phyloP scores from a whole-genome alignment of 2,113 vertebrate genomes.

The Anguilla rostrata region DNA sequence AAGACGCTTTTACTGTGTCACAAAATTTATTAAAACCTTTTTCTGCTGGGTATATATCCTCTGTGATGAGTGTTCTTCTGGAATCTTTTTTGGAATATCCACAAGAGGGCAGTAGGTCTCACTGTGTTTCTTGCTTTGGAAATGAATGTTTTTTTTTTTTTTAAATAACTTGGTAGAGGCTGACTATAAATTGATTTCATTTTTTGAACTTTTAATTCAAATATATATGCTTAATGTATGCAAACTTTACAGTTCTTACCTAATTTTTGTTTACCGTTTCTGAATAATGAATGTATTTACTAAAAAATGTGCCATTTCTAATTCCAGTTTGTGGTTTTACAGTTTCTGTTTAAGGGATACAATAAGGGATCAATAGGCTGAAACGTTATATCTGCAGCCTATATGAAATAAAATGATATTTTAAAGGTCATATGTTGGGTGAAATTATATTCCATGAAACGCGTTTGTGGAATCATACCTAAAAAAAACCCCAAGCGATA shows the following conservation, averaged over 20 bases:
- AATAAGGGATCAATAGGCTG: background rate
- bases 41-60: background rate
- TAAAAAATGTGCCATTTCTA: background rate
- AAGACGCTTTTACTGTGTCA: too few species aligned
- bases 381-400: background rate
- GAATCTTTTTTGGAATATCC: background rate
- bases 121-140: background rate
- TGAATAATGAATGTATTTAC: background rate
- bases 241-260: background rate
- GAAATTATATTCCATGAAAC: too few species aligned
- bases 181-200: background rate
- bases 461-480: background rate
- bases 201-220: too few species aligned
- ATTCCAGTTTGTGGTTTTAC: background rate
- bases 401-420: background rate
- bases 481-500: background rate
- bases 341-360: background rate
- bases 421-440: background rate
- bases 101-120: slow-evolving; percentile 22
- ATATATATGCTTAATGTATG: background rate
- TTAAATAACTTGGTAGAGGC: background rate
- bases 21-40: too few species aligned
- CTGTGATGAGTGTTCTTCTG: background rate
- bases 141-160: background rate
- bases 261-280: background rate